These are phyloP conservation scores for Lithosia quadra DNA, from an alignment of 2,888 invertebrate genomes.

Conservation along the genomic window DNA sequence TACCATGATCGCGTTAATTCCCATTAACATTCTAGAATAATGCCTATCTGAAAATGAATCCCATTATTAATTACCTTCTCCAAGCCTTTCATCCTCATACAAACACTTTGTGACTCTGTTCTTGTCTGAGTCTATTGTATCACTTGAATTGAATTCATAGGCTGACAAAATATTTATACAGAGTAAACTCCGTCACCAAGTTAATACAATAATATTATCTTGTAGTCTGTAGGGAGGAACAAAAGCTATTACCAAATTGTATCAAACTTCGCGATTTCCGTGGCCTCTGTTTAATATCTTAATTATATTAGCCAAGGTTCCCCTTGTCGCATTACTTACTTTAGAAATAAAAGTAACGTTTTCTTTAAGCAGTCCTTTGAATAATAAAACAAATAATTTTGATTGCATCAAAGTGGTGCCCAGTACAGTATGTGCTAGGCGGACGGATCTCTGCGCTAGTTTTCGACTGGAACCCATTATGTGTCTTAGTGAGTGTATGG, in stretches of 20 bases:
- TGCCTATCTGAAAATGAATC: background rate
- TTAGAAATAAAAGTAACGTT: too few relatives aligned
- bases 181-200: slow-evolving; percentile 10
- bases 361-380: too few relatives aligned
- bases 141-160: slow-evolving; percentile 11
- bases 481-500: too few relatives aligned
- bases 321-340: background rate
- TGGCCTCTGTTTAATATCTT: background rate
- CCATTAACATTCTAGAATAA: too few relatives aligned
- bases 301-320: background rate
- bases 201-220: slow-evolving; percentile 17
- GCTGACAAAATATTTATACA: slow-evolving; percentile 12
- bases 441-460: too few relatives aligned
- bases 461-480: too few relatives aligned
- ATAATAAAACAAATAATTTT: too few relatives aligned
- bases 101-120: slow-evolving; percentile 6
- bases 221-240: slow-evolving; percentile 4
- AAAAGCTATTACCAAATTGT: slow-evolving; percentile 16
- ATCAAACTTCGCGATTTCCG: background rate
- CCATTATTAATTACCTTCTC: background rate
- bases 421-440: too few relatives aligned
- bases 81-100: background rate
- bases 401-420: too few relatives aligned
- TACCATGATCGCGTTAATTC: too few relatives aligned
- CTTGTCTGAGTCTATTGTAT: slow-evolving; percentile 9